Base-by-base conservation (phyloP, 2,888 invertebrate genomes). In the Entomobrya multifasciata region DNA sequence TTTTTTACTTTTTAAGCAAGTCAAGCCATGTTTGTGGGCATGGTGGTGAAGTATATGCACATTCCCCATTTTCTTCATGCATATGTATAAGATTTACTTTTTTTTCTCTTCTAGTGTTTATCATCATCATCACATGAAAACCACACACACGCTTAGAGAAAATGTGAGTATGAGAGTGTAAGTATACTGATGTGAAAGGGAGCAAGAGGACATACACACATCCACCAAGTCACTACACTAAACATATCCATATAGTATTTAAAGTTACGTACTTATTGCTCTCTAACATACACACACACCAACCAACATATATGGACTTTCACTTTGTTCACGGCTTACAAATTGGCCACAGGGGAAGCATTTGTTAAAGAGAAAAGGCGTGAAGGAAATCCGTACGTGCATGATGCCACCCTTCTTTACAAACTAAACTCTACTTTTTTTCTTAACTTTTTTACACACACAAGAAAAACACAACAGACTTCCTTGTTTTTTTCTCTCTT, bases 291-390 rank as follows among this genome's bases (percentile, higher is more conserved):
- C 20, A 70, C 20, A 44, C 22, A 36, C 25, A 47, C 11, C 3
- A 25, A 41, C 74, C n/a, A 47, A 30, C 55, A 27, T n/a, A n/a
- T 41, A 80, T 49, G 55, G 52, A 36, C 52, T 80, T 80, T 67
- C 55, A 80, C 77, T 79, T 85, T 87, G 77, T 81, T 76, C 77
- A 47, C 62, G 86, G 27, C 72, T 77, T 86, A 82, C 84, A 87
- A 87, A 88, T 87, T 77, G 88, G 78, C 78, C 88, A 81, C 88
- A 36, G 22, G 88, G 87, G 87, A 87, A 55, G 86, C 87, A 87
- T 88, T 87, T 85, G 86, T 87, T 88, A 81, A 81, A 77, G 57
- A 76, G 80, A 72, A 80, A 41, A 78, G 81, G 84, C 84, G 85
- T 86, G 77, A 67, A 84, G 80, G 60, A 88, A 87, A 87, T 82